Percentiles rank a stretch among this genome's conserved stretches.
phyloP scores from a whole-genome alignment of 2,888 invertebrate genomes.

The Schizaphis graminum region DNA sequence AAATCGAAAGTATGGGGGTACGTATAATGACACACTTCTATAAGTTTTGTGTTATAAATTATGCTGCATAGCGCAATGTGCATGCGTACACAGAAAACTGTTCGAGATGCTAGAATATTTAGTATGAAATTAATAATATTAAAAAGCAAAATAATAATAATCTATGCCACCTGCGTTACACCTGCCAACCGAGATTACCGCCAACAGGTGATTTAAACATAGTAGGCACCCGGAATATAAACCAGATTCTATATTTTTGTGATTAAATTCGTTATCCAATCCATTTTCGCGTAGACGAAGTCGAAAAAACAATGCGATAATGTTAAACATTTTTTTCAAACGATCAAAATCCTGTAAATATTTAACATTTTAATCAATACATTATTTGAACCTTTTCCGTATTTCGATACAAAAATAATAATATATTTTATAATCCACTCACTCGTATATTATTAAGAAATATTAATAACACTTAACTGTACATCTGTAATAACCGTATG shows the following conservation, averaged over 20 bases:
- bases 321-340: neutral
- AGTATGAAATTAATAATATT: neutral
- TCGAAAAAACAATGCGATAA: neutral
- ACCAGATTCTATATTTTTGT: neutral
- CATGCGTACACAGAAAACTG: neutral
- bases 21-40: neutral
- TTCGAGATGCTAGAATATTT: slow-evolving; percentile 12
- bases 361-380: neutral
- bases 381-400: neutral
- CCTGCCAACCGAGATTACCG: slow-evolving; percentile 34
- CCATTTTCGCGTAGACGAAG: neutral
- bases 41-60: neutral
- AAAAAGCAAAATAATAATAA: slow-evolving; percentile 40
- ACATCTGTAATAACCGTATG: no score
- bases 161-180: slow-evolving; percentile 56
- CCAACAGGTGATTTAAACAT: slow-evolving; percentile 50
- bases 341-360: neutral
- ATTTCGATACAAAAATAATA: neutral
- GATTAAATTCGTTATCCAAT: slow-evolving; percentile 9
- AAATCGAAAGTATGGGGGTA: neutral
- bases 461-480: neutral
- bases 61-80: neutral
- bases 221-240: slow-evolving; percentile 8
- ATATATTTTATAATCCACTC: neutral
- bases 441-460: neutral